Percentiles rank a stretch among this genome's conserved stretches.
These are phyloP conservation scores for Arvicanthis niloticus DNA, from an alignment of 2,113 vertebrate species.

Conservation along the genomic window DNA sequence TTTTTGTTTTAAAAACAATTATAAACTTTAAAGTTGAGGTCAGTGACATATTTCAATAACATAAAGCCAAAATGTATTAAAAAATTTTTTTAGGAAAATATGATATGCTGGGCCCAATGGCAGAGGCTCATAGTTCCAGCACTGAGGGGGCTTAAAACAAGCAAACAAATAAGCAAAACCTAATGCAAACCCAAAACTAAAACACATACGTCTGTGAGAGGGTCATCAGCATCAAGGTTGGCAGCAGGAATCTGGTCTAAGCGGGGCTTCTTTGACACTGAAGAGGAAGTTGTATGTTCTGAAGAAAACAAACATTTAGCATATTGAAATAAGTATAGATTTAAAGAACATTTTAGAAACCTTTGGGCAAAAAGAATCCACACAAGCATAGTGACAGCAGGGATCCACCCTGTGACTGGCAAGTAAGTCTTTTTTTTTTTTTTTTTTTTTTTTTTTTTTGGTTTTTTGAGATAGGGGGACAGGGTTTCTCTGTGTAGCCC, in stretches of 20 bases:
- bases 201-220: constrained; percentile 95
- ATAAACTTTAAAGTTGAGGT: constrained; percentile 9
- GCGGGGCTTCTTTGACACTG: constrained; percentile 97
- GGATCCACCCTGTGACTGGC: not conserved
- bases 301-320: constrained; percentile 47
- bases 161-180: not conserved
- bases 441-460: too few species aligned
- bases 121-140: not conserved
- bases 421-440: not conserved
- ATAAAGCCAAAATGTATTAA: constrained; percentile 17
- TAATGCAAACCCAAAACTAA: not conserved
- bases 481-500: too few species aligned
- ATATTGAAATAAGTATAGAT: constrained; percentile 26
- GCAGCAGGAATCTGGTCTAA: constrained; percentile 98
- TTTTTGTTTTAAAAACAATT: constrained; percentile 44
- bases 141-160: not conserved
- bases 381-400: not conserved
- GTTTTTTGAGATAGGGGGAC: too few species aligned
- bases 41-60: not conserved
- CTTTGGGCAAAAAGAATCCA: not conserved
- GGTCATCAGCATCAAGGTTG: constrained; percentile 98
- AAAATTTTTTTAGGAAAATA: not conserved
- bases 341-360: not conserved
- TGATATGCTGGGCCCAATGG: not conserved
- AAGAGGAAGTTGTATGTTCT: constrained; percentile 98